A percentile compares a stretch with the other conserved stretches of the same genome.
Conservation (phyloP, 2,113 vertebrate species). For the Pelusios castaneus region DNA sequence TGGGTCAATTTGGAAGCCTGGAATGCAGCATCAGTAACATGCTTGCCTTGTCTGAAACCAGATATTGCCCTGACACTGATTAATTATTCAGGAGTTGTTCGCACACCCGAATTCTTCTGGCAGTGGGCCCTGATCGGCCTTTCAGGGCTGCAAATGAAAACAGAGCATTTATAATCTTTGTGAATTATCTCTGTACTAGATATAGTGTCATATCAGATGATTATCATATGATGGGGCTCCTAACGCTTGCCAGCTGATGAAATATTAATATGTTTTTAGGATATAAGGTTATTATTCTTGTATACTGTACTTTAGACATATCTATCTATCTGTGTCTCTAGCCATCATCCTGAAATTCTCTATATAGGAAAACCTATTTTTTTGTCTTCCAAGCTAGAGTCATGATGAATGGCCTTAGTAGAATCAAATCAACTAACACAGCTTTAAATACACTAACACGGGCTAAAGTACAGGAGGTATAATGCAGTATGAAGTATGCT, state of each 20-base stretch:
- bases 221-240: constrained; percentile 67
- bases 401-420: constrained; percentile 42
- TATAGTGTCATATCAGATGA: constrained; percentile 60
- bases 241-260: constrained; percentile 36
- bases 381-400: constrained; percentile 49
- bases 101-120: constrained; percentile 64
- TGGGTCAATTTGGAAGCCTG: background rate
- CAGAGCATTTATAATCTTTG: constrained; percentile 62
- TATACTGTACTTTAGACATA: background rate
- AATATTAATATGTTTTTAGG: constrained; percentile 55
- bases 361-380: constrained; percentile 39
- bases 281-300: constrained; percentile 45
- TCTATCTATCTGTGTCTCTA: constrained; percentile 6
- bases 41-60: constrained; percentile 69
- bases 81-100: constrained; percentile 74
- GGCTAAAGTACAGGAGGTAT: background rate
- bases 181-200: constrained; percentile 69
- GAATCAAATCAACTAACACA: constrained; percentile 58
- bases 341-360: constrained; percentile 16
- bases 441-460: constrained; percentile 36
- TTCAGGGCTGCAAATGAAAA: constrained; percentile 56
- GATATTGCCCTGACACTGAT: constrained; percentile 68
- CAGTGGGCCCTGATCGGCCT: constrained; percentile 20
- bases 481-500: background rate
- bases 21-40: constrained; percentile 43